These are phyloP conservation scores for Oryzaephilus surinamensis DNA, from an alignment of 1,140 invertebrate species.

Conservation along the genomic window DNA sequence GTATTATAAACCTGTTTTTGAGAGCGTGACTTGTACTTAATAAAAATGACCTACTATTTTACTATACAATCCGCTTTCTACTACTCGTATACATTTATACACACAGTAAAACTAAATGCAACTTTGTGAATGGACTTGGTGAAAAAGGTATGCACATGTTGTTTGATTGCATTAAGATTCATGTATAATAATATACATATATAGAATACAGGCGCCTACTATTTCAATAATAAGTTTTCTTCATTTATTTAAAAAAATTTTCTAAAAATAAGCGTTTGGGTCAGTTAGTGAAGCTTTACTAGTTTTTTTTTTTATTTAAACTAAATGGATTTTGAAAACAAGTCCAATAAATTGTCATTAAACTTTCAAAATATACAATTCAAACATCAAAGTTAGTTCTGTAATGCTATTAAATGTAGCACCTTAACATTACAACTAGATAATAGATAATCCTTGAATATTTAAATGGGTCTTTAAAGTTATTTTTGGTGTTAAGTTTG, in stretches of 20 bases:
- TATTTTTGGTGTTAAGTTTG: too few species aligned
- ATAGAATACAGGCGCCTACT: not conserved
- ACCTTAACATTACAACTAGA: too few species aligned
- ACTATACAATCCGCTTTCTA: constrained; percentile 14
- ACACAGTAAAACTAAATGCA: too few species aligned
- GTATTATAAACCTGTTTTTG: constrained; percentile 11
- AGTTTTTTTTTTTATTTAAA: not conserved
- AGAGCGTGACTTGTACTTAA: constrained; percentile 1
- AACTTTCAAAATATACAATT: too few species aligned
- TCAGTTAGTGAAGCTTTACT: too few species aligned
- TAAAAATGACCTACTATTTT: constrained; percentile 16
- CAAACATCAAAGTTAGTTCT: too few species aligned
- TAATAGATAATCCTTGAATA: too few species aligned
- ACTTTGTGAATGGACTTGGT: constrained; percentile 11
- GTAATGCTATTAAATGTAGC: too few species aligned
- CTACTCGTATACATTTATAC: constrained; percentile 7
- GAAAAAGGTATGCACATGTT: constrained; percentile 11
- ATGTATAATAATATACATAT: not conserved
- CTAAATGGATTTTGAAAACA: not conserved
- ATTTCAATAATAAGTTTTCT: not conserved
- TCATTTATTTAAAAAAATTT: not conserved
- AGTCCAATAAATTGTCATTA: too few species aligned
- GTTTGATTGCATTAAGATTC: too few species aligned
- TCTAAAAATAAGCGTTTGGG: not conserved
- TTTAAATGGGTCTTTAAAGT: too few species aligned